Base-by-base conservation (phyloP, 2,797 vertebrate genomes). In the Novumbra hubbsi region DNA sequence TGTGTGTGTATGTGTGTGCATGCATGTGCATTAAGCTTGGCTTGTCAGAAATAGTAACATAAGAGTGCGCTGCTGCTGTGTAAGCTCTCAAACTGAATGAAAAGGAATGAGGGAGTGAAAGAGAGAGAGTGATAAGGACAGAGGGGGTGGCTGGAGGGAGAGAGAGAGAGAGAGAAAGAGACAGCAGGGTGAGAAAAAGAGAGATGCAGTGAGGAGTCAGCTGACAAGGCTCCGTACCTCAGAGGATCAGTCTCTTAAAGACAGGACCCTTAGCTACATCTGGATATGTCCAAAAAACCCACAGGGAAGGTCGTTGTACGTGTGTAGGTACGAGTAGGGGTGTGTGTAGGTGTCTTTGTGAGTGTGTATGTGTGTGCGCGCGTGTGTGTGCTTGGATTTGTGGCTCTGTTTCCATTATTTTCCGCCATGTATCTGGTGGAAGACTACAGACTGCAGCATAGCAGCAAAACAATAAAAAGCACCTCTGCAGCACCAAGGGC, bases 31-130 rank as follows among this genome's bases (percentile, higher is more conserved):
- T 88, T 85, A 85, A 84, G 81, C 79, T 68, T 68, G 73, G 76
- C 83, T 82, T 86, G 79, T 83, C 87, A 81, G 80, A 83, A 88
- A 91, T 91, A 89, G 88, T 84, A 88, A 83, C 84, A 45, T 45
- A 9, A 82, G 75, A 80, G 84, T 83, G 77, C 30, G 74, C 72
- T 83, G 79, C 83, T 82, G 83, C 86, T 89, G 88, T 80, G 81
- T 76, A 73, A 76, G 80, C 78, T 75, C 68, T 83, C 68, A 28
- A 7, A 73, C 41, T 69, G 71, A 70, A 82, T 82, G 81, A 69
- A 41, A 30, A 24, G 11, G 71, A 64, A 82, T 79, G 81, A 68
- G 66, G 17, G 34, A 21, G 73, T 55, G 70, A 68, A 14, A n/a
- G 57, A 68, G 72, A 60, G 64, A 62, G 32, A 15, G 11, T n/a